phyloP scores from a whole-genome alignment of 2,888 invertebrate genomes.

The Polymixis lichenea region DNA sequence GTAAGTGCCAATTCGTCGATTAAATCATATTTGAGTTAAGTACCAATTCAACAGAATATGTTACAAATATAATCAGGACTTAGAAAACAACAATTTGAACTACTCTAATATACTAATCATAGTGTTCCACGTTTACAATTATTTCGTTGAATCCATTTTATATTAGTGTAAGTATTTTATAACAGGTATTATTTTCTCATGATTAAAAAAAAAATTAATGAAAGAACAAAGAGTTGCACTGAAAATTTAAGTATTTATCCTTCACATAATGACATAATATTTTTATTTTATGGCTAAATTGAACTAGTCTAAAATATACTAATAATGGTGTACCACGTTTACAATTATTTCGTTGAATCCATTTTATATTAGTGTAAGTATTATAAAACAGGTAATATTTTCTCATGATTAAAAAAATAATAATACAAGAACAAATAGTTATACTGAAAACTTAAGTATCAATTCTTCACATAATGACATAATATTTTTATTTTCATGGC shows the following conservation, averaged over 20 bases:
- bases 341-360: background rate
- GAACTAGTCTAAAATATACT: background rate
- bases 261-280: too few relatives aligned
- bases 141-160: background rate
- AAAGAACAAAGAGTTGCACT: background rate
- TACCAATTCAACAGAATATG: background rate
- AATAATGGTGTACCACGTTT: background rate
- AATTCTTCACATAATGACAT: too few relatives aligned
- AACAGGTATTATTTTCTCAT: background rate
- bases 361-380: background rate
- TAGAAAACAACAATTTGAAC: background rate
- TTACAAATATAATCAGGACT: background rate
- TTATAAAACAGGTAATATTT: background rate
- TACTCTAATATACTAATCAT: background rate
- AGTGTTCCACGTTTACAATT: background rate
- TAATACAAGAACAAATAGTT: background rate
- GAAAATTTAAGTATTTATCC: too few relatives aligned
- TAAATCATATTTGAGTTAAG: background rate
- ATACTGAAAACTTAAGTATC: too few relatives aligned
- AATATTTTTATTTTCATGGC: background rate
- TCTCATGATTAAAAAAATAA: background rate
- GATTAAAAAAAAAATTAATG: background rate
- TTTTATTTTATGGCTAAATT: background rate
- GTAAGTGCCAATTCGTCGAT: too few relatives aligned
- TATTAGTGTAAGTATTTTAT: background rate